Evolutionary conservation across 1,140 invertebrate species (phyloP).

Genomic region (Aplysia californica): DNA sequence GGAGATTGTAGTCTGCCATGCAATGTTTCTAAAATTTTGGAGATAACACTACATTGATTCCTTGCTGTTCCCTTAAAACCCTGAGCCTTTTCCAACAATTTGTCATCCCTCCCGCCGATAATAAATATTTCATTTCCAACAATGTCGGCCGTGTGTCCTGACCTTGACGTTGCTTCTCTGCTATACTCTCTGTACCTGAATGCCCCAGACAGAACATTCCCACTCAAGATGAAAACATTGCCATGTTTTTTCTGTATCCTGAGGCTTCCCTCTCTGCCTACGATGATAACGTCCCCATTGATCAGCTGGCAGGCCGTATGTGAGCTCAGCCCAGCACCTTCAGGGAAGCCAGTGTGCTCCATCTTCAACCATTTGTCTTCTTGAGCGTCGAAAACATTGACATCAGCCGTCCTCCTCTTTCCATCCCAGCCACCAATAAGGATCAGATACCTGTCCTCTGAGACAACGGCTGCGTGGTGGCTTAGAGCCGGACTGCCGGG

Average conservation of each 20-base stretch:
- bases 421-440: conserved; percentile 67
- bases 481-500: conserved; percentile 56
- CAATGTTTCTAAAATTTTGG: background rate
- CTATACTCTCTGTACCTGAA: conserved; percentile 54
- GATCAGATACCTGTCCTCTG: conserved; percentile 56
- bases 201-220: conserved; percentile 36
- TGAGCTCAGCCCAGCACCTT: conserved; percentile 63
- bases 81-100: conserved; percentile 48
- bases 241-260: conserved; percentile 58
- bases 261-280: conserved; percentile 64
- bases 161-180: conserved; percentile 54
- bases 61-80: background rate
- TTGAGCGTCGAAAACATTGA: conserved; percentile 53
- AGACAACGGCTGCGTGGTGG: conserved; percentile 58
- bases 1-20: conserved; percentile 30
- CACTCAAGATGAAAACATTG: conserved; percentile 54
- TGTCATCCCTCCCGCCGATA: conserved; percentile 61
- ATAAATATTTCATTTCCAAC: conserved; percentile 47
- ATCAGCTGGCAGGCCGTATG: conserved; percentile 54
- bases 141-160: conserved; percentile 59
- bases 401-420: conserved; percentile 43
- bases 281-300: conserved; percentile 55
- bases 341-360: conserved; percentile 53
- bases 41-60: conserved; percentile 10
- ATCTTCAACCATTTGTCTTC: conserved; percentile 49